Evolutionary conservation across 2,888 invertebrate genomes (phyloP), one percentile per base, ranked within the genome.

Genomic region (Branchipolynoe longqiensis): DNA sequence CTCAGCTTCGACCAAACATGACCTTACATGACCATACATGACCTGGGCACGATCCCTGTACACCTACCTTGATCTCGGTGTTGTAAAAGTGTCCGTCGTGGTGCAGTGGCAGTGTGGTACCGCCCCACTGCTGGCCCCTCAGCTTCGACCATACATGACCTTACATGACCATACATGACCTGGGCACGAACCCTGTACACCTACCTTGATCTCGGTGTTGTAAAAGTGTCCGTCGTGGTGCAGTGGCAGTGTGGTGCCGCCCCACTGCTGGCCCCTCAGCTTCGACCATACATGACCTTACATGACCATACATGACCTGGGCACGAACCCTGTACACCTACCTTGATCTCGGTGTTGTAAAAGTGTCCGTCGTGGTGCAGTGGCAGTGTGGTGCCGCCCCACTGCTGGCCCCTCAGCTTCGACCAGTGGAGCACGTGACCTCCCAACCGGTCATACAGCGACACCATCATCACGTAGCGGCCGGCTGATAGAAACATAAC

Each of bases 111-210:
- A 92, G 86, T 6, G 92, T 92, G 58, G 92, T 91, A 18, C 91
- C 92, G 31, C 92, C 92, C 93, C 93, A 93, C 87, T 91, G 90
- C 87, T 93, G 92, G 36, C 92, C 93, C 85, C 91, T 91, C 89
- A 93, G 88, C 86, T 92, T 91, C 31, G 92, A 92, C 93, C 93
- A 93, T n/a, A n/a, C n/a, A n/a, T n/a, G n/a, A n/a, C n/a, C n/a
- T n/a, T n/a, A n/a, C n/a, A n/a, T n/a, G n/a, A n/a, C n/a, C n/a
- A n/a, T n/a, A n/a, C n/a, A n/a, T n/a, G n/a, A n/a, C n/a, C n/a
- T n/a, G n/a, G n/a, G n/a, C n/a, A n/a, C n/a, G n/a, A n/a, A n/a
- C n/a, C n/a, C n/a, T n/a, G n/a, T n/a, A n/a, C 31, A 4, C 74
- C 69, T 86, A 92, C 93, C 92, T 92, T 92, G 89, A 93, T 90